Base-by-base conservation (phyloP, 2,113 vertebrate species). In the Cyprinus carpio region DNA sequence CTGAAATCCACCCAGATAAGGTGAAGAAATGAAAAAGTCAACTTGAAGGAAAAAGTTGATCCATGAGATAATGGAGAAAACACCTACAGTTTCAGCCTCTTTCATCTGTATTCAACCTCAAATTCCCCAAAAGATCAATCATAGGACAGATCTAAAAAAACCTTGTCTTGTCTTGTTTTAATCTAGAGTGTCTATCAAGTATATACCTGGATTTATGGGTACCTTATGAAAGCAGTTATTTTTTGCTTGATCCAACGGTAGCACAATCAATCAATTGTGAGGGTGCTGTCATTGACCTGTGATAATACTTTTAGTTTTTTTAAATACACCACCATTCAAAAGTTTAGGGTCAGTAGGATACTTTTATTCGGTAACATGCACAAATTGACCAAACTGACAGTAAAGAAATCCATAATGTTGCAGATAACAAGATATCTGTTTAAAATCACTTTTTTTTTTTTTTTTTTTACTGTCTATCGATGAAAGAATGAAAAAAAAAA, bases 41-140 rank as follows among this genome's bases (percentile, higher is more conserved):
- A 72, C 65, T 56, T 71, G 29, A 82, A 82, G 62, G 40, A 23
- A 65, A 81, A 81, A 67, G 58, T 64, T 80, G 78, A 64, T 46
- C 58, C 78, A 64, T 80, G 78, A 64, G 23, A 64, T 43, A 80
- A 80, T 46, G 58, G 58, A 64, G 58, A 40, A 64, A 64, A 43
- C 37, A 80, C 78, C 31, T 4, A 25, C 5, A 16, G 40, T 75
- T 78, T 34, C 51, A 34, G 23, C 6, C 56, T n/a, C 56, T 79
- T 79, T 79, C 77, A 79, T 79, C 58, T 80, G 58, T 80, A 64
- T 80, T 80, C 58, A 64, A 80, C 6, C 8, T 80, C 62, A 80
- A 81, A 65, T 81, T 81, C 58, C 34, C 60, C 23, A 64, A 69
- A 67, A 65, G 27, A 69, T 81, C 27, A 81, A 81, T 69, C 80